A percentile compares a stretch with the other conserved stretches of the same genome.
Conservation (phyloP, 2,113 vertebrate species). For the Hylia prasina region DNA sequence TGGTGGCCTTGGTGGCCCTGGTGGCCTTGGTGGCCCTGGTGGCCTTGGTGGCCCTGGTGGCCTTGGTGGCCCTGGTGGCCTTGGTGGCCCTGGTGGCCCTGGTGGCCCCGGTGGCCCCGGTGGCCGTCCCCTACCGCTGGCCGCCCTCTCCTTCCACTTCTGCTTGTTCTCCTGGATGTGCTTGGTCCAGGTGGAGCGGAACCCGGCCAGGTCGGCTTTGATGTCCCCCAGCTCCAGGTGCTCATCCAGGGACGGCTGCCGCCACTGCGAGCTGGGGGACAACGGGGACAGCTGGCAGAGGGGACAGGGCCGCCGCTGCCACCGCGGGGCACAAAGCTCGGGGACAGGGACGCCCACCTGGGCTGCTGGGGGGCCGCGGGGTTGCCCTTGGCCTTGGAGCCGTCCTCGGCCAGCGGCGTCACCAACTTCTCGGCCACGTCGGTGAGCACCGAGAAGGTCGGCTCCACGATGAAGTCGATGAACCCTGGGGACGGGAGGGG, state of each 20-base stretch:
- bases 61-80: accelerated
- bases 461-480: slow-evolving; percentile 95
- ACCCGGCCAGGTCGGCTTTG: slow-evolving; percentile 85
- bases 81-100: accelerated
- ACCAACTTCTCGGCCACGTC: slow-evolving; percentile 92
- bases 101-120: accelerated
- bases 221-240: slow-evolving; percentile 84
- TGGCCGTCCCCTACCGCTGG: slow-evolving; percentile 74
- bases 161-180: slow-evolving; percentile 94
- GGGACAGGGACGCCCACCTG: neutral
- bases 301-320: accelerated
- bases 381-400: slow-evolving; percentile 76
- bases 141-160: slow-evolving; percentile 88
- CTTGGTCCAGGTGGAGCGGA: slow-evolving; percentile 87
- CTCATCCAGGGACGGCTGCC: slow-evolving; percentile 85
- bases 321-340: neutral
- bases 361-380: neutral
- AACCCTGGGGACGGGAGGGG: slow-evolving; percentile 74
- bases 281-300: neutral
- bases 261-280: slow-evolving; percentile 80
- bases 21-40: too few species aligned
- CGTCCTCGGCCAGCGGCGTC: slow-evolving; percentile 82
- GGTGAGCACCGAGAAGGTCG: slow-evolving; percentile 89
- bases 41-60: accelerated
- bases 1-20: too few species aligned